phyloP scores from a whole-genome alignment of 2,888 invertebrate genomes.

The Choreutis nemorana region DNA sequence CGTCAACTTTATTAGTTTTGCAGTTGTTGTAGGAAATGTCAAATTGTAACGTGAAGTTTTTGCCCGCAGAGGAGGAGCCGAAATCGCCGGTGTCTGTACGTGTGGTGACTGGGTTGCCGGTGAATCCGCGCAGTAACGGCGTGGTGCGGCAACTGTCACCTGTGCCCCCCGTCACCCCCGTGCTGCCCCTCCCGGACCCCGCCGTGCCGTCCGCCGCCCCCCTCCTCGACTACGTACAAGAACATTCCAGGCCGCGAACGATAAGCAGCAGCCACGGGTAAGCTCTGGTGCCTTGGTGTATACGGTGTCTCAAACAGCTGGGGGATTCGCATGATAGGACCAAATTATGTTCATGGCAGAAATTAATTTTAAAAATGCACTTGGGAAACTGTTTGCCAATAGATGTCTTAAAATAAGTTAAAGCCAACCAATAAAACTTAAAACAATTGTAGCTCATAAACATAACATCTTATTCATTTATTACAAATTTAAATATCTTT shows the following conservation, averaged over 20 bases:
- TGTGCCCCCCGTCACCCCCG: conserved; percentile 19
- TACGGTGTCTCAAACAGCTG: conserved; percentile 48
- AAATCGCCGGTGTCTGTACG: conserved; percentile 51
- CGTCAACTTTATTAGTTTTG: not conserved
- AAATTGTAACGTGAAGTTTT: not conserved
- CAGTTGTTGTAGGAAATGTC: conserved; percentile 1
- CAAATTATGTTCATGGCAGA: not conserved
- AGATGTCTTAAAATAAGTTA: too few relatives aligned
- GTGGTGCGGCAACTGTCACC: conserved; percentile 28
- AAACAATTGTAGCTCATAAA: too few relatives aligned
- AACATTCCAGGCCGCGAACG: conserved; percentile 62
- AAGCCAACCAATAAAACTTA: too few relatives aligned
- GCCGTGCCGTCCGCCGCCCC: conserved; percentile 18
- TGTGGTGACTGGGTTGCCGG: conserved; percentile 42
- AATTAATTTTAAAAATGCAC: too few relatives aligned
- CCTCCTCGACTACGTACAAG: conserved; percentile 54
- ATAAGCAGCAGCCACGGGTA: conserved; percentile 57
- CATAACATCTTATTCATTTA: too few relatives aligned
- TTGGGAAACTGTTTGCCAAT: too few relatives aligned
- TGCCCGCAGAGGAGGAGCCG: conserved; percentile 38
- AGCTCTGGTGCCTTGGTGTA: conserved; percentile 42
- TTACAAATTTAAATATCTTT: too few relatives aligned
- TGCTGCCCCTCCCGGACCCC: conserved; percentile 19
- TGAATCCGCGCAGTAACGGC: conserved; percentile 45
- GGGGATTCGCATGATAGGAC: too few relatives aligned